Base-by-base conservation (phyloP, 2,113 vertebrate genomes). In the Morone saxatilis region DNA sequence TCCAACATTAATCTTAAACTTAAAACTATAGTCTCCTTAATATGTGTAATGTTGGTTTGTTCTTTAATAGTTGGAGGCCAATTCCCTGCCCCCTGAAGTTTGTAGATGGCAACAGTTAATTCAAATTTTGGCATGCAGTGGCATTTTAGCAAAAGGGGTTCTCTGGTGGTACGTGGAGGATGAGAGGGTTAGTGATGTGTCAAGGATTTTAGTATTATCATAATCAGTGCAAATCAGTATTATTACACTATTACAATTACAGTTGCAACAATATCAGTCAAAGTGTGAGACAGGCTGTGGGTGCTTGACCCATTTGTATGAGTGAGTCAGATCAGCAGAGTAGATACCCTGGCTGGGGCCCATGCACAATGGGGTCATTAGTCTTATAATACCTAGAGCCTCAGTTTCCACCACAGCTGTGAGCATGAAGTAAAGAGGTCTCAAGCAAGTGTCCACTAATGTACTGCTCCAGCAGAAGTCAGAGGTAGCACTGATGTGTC, bases 341-440 rank as follows among this genome's bases (percentile, higher is more conserved):
- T 75, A 67, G 71, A 89, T 68, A 76, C 78, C 57, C 81, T 89
- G 87, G 80, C 87, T 77, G 63, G 77, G 78, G 77, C 62, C 69
- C 88, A 86, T 66, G 71, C 81, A 88, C 88, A 88, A 92, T 81
- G 80, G 80, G 90, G 89, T 89, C 91, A 88, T 57, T 82, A 85
- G 83, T 91, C 70, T 81, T 84, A 31, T 31, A 89, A 85, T 71
- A 91, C 86, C 86, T 85, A 87, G 66, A 89, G 88, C 84, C 75
- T 85, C 36, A 16, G 48, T 56, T 76, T 70, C 60, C 66, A 20
- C 56, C 60, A 76, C 81, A 87, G 84, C 73, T 76, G 78, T 59
- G 63, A 67, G 76, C 70, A 78, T 40, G 22, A 54, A 43, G 70
- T 5, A 10, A 81, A 65, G 60, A 66, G 47, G 51, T 81, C 68